A percentile compares a stretch with the other conserved stretches of the same genome.
Conservation (phyloP, 2,113 vertebrate species). For the Cottus gobio region DNA sequence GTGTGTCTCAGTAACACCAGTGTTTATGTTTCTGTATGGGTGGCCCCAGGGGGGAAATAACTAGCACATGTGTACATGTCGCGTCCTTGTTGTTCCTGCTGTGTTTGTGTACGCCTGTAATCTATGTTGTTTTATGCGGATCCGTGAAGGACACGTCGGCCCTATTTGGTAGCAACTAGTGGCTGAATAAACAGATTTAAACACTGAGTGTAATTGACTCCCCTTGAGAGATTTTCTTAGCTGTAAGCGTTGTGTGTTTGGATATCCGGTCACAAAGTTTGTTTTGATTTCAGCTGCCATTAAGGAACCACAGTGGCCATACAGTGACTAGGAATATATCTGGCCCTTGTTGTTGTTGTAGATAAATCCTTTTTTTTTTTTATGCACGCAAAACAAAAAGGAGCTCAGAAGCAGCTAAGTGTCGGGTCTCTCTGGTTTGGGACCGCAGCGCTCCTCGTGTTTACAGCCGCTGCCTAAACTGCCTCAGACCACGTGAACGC, state of each 20-base stretch:
- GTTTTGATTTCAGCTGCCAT: slow-evolving; percentile 73
- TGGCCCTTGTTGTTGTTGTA: slow-evolving; percentile 60
- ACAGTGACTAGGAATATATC: slow-evolving; percentile 69
- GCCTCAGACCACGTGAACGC: slow-evolving; percentile 54
- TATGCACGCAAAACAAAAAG: slow-evolving; percentile 49
- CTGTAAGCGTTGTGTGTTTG: slow-evolving; percentile 69
- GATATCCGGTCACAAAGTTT: slow-evolving; percentile 77
- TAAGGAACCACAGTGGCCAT: slow-evolving; percentile 70
- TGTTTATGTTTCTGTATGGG: slow-evolving; percentile 52
- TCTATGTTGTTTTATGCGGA: slow-evolving; percentile 64
- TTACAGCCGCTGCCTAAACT: slow-evolving; percentile 58
- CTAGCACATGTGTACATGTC: slow-evolving; percentile 43
- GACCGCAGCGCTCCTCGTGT: slow-evolving; percentile 71
- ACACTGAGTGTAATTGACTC: slow-evolving; percentile 60
- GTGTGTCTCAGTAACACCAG: slow-evolving; percentile 37
- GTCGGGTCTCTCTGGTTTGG: slow-evolving; percentile 68
- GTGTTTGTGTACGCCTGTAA: slow-evolving; percentile 59
- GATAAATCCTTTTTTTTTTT: slow-evolving; percentile 61
- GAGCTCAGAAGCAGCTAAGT: slow-evolving; percentile 64
- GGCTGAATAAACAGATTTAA: slow-evolving; percentile 65
- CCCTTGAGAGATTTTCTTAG: slow-evolving; percentile 48
- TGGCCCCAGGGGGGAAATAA: slow-evolving; percentile 47
- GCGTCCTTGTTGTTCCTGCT: slow-evolving; percentile 50
- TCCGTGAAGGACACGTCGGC: slow-evolving; percentile 27
- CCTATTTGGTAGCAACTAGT: slow-evolving; percentile 63